Evolutionary conservation across 1,140 invertebrate species (phyloP).

Genomic region (Nilaparvata lugens): DNA sequence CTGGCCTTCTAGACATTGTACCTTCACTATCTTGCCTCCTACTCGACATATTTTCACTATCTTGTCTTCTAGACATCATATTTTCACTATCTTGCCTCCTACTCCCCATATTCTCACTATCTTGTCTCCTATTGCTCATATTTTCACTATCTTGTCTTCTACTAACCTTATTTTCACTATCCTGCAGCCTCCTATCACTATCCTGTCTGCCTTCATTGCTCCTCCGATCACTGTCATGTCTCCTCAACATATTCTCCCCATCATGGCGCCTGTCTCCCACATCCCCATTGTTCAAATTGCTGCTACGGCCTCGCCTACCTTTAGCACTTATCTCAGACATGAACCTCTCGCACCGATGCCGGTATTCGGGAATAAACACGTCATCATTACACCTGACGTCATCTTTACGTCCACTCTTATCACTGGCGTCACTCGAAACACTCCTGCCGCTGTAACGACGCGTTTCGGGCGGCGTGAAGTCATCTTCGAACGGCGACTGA

Average conservation of each 20-base stretch:
- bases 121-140: no score
- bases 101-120: no score
- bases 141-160: no score
- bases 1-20: no score
- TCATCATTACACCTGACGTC: slow-evolving; percentile 19
- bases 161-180: not conserved
- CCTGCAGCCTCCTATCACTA: not conserved
- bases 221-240: not conserved
- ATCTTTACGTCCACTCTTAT: slow-evolving; percentile 22
- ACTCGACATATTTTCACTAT: no score
- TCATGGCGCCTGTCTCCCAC: not conserved
- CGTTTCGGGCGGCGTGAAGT: slow-evolving; percentile 49
- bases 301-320: not conserved
- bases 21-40: no score
- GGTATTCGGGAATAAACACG: slow-evolving; percentile 11
- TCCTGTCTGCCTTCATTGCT: not conserved
- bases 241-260: not conserved
- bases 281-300: not conserved
- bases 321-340: not conserved
- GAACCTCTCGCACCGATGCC: not conserved
- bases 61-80: no score
- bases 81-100: no score
- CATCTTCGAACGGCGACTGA: slow-evolving; percentile 59
- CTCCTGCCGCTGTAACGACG: slow-evolving; percentile 24
- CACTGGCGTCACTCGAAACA: slow-evolving; percentile 32